These are phyloP conservation scores for Probosciger aterrimus DNA, from an alignment of 2,113 vertebrate species.

Conservation along the genomic window DNA sequence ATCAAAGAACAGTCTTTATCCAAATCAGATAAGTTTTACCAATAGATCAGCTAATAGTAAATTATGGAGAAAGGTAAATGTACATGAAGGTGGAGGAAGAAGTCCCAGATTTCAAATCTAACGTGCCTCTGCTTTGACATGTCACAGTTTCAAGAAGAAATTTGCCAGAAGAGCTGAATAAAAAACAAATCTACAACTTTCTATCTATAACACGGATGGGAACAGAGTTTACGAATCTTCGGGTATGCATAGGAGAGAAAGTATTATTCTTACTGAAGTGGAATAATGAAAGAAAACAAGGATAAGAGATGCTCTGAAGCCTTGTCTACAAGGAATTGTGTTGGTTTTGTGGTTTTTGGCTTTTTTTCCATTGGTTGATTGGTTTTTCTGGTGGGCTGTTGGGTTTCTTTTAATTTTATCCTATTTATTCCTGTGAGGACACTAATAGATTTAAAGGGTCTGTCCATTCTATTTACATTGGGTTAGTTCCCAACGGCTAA, in stretches of 20 bases:
- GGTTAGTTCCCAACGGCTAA: background rate
- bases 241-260: background rate
- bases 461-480: background rate
- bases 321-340: background rate
- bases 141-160: background rate
- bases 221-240: background rate
- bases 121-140: background rate
- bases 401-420: background rate
- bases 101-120: background rate
- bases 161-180: background rate
- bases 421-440: background rate
- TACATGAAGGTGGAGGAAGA: background rate
- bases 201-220: background rate
- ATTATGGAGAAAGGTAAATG: constrained; percentile 8
- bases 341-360: background rate
- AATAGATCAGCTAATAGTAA: constrained; percentile 6
- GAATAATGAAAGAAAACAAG: background rate
- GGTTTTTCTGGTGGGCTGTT: background rate
- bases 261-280: background rate
- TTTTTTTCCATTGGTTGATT: background rate
- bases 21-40: constrained; percentile 51
- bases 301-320: background rate
- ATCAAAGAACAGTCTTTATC: constrained; percentile 36
- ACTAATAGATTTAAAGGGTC: background rate
- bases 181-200: background rate